Evolutionary conservation across 2,888 invertebrate species (phyloP).

Genomic region (Eulithis prunata): DNA sequence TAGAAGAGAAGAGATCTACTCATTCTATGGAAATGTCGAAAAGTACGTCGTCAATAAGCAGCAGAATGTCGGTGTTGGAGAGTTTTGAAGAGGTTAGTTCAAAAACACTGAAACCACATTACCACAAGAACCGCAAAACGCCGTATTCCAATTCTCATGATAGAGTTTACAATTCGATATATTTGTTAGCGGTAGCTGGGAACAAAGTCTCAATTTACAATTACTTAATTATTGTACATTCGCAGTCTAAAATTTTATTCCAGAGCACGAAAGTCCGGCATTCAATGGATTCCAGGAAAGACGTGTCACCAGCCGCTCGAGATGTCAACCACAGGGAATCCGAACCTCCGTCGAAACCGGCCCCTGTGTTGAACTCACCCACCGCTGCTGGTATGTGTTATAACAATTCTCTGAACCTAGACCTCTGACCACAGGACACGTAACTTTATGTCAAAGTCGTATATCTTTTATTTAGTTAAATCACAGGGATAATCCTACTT

Average conservation of each 20-base stretch:
- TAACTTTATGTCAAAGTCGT: too few species aligned
- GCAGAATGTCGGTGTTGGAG: constrained; percentile 73
- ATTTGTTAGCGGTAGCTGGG: too few species aligned
- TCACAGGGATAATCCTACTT: too few species aligned
- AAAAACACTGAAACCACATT: too few species aligned
- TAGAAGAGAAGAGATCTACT: constrained; percentile 72
- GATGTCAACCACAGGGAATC: constrained; percentile 44
- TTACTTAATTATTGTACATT: too few species aligned
- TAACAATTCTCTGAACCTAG: too few species aligned
- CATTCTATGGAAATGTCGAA: constrained; percentile 82
- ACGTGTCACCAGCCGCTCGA: constrained; percentile 49
- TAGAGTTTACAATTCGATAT: too few species aligned
- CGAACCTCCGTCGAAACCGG: constrained; percentile 54
- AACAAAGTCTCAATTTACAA: too few species aligned
- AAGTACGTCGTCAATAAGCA: constrained; percentile 80
- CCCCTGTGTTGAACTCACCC: constrained; percentile 62
- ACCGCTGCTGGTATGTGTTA: constrained; percentile 68
- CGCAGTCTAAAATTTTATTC: not conserved
- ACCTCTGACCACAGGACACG: too few species aligned
- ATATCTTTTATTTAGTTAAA: too few species aligned
- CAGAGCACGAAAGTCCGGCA: constrained; percentile 70
- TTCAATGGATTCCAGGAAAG: constrained; percentile 65
- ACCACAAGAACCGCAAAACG: too few species aligned
- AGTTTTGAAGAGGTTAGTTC: constrained; percentile 70
- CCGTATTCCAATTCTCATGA: too few species aligned